Conservation (phyloP, 2,888 invertebrate species). For the Clostera curtula region DNA sequence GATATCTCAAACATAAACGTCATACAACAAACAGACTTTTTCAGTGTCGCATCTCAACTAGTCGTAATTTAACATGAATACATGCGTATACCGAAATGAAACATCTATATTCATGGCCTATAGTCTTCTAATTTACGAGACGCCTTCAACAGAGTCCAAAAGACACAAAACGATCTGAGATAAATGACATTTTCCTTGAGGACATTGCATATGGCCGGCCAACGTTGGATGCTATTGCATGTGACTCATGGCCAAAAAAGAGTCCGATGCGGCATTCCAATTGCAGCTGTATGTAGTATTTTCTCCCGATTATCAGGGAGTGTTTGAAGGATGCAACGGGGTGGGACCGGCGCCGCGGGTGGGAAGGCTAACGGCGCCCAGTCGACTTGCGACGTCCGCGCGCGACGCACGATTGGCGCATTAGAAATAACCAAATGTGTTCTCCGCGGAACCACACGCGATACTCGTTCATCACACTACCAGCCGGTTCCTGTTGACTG, state of each 20-base stretch:
- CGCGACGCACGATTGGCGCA: constrained; percentile 39
- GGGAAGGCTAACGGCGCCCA: constrained; percentile 44
- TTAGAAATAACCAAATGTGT: constrained; percentile 50
- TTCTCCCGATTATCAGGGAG: constrained; percentile 68
- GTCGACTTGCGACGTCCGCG: constrained; percentile 48
- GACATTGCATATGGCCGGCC: constrained; percentile 29
- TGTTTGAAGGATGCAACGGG: constrained; percentile 65
- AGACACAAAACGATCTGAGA: constrained; percentile 16
- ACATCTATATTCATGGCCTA: constrained; percentile 44
- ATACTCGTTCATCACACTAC: constrained; percentile 31
- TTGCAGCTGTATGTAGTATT: constrained; percentile 66
- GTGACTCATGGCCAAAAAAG: constrained; percentile 65
- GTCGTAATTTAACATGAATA: constrained; percentile 38
- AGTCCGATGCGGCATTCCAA: constrained; percentile 59
- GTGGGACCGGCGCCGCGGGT: constrained; percentile 20
- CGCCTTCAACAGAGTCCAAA: constrained; percentile 17
- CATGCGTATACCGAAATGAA: constrained; percentile 30
- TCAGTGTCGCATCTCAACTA: constrained; percentile 25
- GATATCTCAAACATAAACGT: constrained; percentile 11
- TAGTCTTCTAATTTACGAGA: constrained; percentile 31
- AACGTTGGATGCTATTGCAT: constrained; percentile 55
- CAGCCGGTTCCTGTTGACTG: constrained; percentile 50
- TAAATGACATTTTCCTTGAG: constrained; percentile 13
- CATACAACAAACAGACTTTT: constrained; percentile 17
- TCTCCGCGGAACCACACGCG: constrained; percentile 51